Conservation (phyloP, 2,797 vertebrate species). For the Poecilia wingei region DNA sequence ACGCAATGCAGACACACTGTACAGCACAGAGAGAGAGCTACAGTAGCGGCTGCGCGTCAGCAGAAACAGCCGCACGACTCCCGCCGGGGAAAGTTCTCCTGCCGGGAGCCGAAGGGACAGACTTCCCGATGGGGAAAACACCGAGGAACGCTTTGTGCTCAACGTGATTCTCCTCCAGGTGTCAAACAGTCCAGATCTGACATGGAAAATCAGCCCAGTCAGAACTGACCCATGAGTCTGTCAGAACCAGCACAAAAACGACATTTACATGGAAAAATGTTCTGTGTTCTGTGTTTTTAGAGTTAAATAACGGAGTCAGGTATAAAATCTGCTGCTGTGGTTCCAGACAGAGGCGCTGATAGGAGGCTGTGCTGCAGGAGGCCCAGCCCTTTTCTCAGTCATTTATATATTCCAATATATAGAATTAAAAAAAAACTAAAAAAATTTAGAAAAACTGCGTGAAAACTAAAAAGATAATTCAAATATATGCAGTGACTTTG, state of each 20-base stretch:
- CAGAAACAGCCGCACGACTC: constrained; percentile 20
- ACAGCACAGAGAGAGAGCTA: constrained; percentile 67
- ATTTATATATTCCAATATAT: background rate
- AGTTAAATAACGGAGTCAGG: background rate
- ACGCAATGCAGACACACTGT: constrained; percentile 85
- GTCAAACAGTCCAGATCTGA: constrained; percentile 8
- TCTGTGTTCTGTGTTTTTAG: background rate
- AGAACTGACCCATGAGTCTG: background rate
- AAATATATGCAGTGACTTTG: background rate
- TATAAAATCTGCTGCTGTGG: background rate
- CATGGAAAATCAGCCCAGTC: constrained; percentile 19
- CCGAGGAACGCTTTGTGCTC: constrained; percentile 8
- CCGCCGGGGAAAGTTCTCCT: background rate
- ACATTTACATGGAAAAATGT: background rate
- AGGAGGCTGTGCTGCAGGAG: background rate
- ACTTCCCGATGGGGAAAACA: background rate
- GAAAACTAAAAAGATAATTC: background rate
- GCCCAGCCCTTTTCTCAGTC: background rate
- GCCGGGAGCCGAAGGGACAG: background rate
- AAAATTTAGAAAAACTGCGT: background rate
- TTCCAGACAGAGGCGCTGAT: background rate
- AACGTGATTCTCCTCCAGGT: constrained; percentile 11
- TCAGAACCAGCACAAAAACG: background rate
- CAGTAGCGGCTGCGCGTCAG: constrained; percentile 21
- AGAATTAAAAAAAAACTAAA: background rate